Base-by-base conservation (phyloP, 1,140 invertebrate genomes). In the Polypedilum pembai region DNA sequence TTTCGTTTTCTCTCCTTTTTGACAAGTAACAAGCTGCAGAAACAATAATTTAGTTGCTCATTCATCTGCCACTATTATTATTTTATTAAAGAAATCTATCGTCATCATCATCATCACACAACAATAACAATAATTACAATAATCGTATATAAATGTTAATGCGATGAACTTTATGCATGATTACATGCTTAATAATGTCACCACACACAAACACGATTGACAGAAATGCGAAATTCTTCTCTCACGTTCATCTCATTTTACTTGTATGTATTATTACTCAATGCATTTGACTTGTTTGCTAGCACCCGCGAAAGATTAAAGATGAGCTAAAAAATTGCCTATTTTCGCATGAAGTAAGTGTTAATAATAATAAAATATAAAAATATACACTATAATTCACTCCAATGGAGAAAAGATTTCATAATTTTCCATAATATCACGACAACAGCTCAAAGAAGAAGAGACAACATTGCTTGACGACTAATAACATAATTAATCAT, bases 401-500 rank as follows among this genome's bases (percentile, higher is more conserved):
- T 33, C 24, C 24, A 33, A 33, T 33, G 24, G 24, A 33, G 45
- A 4, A 56, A 3, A 56, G 45, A 56, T 56, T 56, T 56, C 45
- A 56, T 56, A 56, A 56, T 56, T 56, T 56, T 56, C 45, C n/a
- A 12, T 12, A 56, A 15, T 12, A 56, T 56, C 45, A 56, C 45
- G 45, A 56, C 45, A 56, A 15, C 45, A 56, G n/a, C 45, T 12
- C 41, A 56, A 12, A 56, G 45, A 12, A 56, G 4, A n/a, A n/a
- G 45, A n/a, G 45, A 56, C 45, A n/a, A 56, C 24, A 33, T 33
- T 15, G 45, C 45, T 56, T 56, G 45, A n/a, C 45, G 45, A 56
- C 45, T 56, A 56, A 56, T 56, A 56, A 56, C 45, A 56, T 56
- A 56, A 56, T 56, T 56, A 56, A 56, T 56, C 45, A 56, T 56